phyloP scores from a whole-genome alignment of 1,140 invertebrate species.

The Pemphigus obesinymphae region DNA sequence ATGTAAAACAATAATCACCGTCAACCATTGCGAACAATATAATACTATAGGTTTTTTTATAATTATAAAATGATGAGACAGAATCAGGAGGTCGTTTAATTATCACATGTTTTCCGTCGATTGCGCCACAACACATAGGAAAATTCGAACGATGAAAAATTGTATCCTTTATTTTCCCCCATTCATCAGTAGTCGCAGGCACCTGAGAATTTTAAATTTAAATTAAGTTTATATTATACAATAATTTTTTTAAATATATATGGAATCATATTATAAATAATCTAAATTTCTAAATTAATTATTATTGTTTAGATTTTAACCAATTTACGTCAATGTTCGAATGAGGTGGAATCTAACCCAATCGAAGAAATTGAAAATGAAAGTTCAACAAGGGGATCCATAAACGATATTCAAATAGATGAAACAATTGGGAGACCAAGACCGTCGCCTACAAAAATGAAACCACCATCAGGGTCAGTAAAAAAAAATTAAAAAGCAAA shows the following conservation, averaged over 20 bases:
- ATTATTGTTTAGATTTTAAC: background rate
- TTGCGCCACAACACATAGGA: constrained; percentile 52
- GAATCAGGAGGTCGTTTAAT: constrained; percentile 49
- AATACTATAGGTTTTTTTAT: constrained; percentile 53
- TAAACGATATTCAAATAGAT: too few relatives aligned
- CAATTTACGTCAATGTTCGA: background rate
- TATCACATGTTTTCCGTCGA: constrained; percentile 53
- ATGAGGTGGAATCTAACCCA: background rate
- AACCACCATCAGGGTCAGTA: too few relatives aligned
- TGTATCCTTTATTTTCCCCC: too few relatives aligned
- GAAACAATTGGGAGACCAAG: too few relatives aligned
- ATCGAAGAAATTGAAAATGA: too few relatives aligned
- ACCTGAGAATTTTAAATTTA: background rate
- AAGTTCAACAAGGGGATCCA: too few relatives aligned
- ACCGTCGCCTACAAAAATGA: too few relatives aligned
- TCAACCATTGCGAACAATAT: constrained; percentile 51
- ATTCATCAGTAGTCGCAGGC: too few relatives aligned
- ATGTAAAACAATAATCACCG: constrained; percentile 48
- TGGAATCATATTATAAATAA: background rate
- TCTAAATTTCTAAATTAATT: background rate
- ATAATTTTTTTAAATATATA: background rate
- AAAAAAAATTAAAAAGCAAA: too few relatives aligned
- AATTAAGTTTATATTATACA: background rate
- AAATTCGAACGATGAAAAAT: constrained; percentile 48
- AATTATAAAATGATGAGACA: constrained; percentile 53